Evolutionary conservation across 2,888 invertebrate species (phyloP), one percentile per base, ranked within the genome.

Genomic region (Thelaira solivaga): DNA sequence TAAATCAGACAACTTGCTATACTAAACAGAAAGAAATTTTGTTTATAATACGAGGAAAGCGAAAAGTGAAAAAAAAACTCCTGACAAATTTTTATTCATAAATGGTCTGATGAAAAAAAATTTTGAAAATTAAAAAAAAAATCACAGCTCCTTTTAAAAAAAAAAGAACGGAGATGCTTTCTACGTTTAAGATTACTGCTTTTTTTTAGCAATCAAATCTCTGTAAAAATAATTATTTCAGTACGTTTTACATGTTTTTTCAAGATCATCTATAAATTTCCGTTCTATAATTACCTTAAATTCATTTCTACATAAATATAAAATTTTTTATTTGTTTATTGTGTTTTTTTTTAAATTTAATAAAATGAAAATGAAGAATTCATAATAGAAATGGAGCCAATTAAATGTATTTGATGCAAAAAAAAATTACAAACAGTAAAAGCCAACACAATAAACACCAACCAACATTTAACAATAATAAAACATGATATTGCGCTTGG

Each of bases 401-500:
- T 81, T 81, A 77, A 79, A 80, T 74, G 73, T 53, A 72, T 36
- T 59, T 55, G 57, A 64, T 72, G 43, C 29, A 24, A 31, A 49
- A 26, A 61, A 43, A 7, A 39, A 41, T 31, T 29, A 41, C 26
- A 26, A 10, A n/a, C 59, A 22, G 41, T 64, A 80, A 57, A 61
- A 53, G 61, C 59, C 80, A 73, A 73, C 68, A 68, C 59, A 80
- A 80, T 68, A 80, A 67, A 76, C 72, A 73, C 16, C 75, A 80
- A 65, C n/a, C n/a, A n/a, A n/a, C n/a, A n/a, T n/a, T n/a, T 67
- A 59, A 51, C 73, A 80, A 81, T 77, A 80, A 81, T 67, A 81
- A 80, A 81, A 81, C 74, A 81, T 81, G 84, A 83, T 83, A 84
- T 84, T 86, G 86, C 83, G 85, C 85, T 86, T 86, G 86, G 84